These are phyloP conservation scores for Escarpia spicata DNA, from an alignment of 2,888 invertebrate genomes.

Conservation along the genomic window DNA sequence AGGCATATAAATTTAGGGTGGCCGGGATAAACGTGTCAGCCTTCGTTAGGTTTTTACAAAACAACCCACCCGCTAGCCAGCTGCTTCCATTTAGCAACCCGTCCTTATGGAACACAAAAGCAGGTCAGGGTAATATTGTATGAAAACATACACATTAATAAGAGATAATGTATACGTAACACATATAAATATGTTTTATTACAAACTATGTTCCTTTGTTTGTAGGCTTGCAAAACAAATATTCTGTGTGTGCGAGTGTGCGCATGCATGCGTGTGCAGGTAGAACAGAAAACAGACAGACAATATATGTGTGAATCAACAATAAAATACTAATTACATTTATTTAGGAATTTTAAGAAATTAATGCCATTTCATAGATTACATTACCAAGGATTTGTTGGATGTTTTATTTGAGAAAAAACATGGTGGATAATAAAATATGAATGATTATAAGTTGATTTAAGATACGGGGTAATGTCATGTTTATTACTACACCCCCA, in stretches of 20 bases:
- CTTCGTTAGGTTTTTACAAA: not conserved
- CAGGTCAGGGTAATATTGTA: not conserved
- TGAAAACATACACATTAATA: not conserved
- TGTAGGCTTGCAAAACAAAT: not conserved
- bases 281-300: not conserved
- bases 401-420: not conserved
- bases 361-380: too few species aligned
- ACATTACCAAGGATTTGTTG: not conserved
- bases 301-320: not conserved
- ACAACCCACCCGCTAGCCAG: not conserved
- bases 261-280: not conserved
- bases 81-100: not conserved
- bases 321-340: not conserved
- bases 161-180: not conserved
- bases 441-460: not conserved
- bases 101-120: not conserved
- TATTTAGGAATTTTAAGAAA: too few species aligned
- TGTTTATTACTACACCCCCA: not conserved
- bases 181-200: not conserved
- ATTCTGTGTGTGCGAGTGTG: not conserved
- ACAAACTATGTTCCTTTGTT: not conserved
- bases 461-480: not conserved
- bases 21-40: not conserved
- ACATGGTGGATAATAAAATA: not conserved
- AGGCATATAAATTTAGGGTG: not conserved